Base-by-base conservation (phyloP, 92 coral and sea anemone species). In the Zoanthus sansibaricus region DNA sequence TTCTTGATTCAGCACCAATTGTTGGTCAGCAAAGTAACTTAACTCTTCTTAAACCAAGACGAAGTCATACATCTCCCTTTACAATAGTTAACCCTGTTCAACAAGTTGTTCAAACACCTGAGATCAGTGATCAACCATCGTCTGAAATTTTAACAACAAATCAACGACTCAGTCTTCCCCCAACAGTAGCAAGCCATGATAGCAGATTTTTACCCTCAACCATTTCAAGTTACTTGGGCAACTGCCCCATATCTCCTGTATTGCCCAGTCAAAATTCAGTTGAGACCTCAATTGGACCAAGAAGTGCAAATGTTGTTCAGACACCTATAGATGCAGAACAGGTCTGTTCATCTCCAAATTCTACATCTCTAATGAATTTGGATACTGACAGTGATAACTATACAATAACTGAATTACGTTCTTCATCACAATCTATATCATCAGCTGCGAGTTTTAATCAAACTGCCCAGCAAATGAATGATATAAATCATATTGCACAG, bases 341-440 rank as follows among this genome's bases (percentile, higher is more conserved):
- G 46, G 44, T 79, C 25, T 1, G 74, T 20, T 49, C 6, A 25
- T 31, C 61, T 17, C 56, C 59, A 44, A 79, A 45, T 18, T 66
- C 55, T 17, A 16, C 84, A 18, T 33, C 58, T 42, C 84, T 62
- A 11, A 18, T 18, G 73, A 79, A 79, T 70, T 62, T 55, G 2
- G 84, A 66, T 18, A 46, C 25, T 25, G 25, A 32, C 73, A 62
- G 7, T 66, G 85, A 80, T 25, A 46, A 66, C 14, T 80, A 80
- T 42, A 80, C 75, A 45, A 33, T 80, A 64, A 66, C 85, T 64
- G 85, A 80, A 69, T 58, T 80, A 4, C 61, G 7, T 6, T 74
- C 85, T 0, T 11, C 75, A 14, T 47, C 62, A 64, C 85, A 80
- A 12, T 20, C 47, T 9, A 44, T 42, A 44, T 45, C 85, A 21